Evolutionary conservation across 1,140 invertebrate genomes (phyloP), one percentile per base, ranked within the genome.

Genomic region (Tetramorium alpestre): DNA sequence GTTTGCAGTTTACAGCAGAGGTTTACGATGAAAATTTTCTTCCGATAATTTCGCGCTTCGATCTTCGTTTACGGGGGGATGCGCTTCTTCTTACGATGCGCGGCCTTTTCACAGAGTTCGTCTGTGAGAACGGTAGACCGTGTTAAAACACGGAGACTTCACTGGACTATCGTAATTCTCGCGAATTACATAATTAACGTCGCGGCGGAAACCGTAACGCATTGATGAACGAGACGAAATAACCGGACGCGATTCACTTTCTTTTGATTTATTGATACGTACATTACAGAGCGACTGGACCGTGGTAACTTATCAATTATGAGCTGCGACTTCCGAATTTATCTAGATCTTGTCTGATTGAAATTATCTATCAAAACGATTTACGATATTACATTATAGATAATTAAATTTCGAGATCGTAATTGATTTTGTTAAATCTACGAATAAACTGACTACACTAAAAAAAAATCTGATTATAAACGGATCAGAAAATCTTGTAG

Each of bases 181-280:
- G 49, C 33, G 88, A 89, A 90, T 89, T 89, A 60, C 69, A 87
- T 82, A 78, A 78, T 90, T 89, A 89, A 89, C 85, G 69, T 89
- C 85, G 77, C 41, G 5, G 62, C 28, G 76, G 58, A 67, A 62
- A 62, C 51, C 18, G 33, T 41, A 75, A 51, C 41, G 25, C 62
- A 70, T 87, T 87, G 88, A 90, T 78, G 72, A 73, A 89, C 77
- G 88, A 89, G 88, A 87, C 69, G n/a, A 77, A 62, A 41, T 81
- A 70, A 82, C 54, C 38, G n/a, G 38, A 33, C 28, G 60, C 33
- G 13, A 82, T 82, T 82, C 67, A 44, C 38, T 85, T 85, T 85
- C 82, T n/a, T 28, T 65, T 87, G 70, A 90, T 90, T 89, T 89
- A 84, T 77, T 51, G 54, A 60, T 33, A 28, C 64, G 33, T 41